Evolutionary conservation across 92 coral and sea anemone genomes (phyloP).

Genomic region (Pocillopora meandrina): DNA sequence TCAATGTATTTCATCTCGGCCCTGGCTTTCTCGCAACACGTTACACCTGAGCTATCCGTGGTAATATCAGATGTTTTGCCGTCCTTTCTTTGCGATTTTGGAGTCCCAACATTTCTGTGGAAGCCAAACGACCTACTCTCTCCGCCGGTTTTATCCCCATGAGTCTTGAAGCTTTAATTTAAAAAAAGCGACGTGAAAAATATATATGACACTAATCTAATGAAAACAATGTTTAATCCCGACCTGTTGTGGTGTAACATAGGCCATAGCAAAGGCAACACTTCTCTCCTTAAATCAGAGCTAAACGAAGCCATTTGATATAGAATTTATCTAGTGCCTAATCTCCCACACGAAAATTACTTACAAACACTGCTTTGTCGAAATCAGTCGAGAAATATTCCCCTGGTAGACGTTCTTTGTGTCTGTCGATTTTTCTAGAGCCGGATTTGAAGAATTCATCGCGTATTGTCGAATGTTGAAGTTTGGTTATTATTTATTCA

Average conservation of each 20-base stretch:
- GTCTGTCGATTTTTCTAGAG: not conserved
- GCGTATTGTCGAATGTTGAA: not conserved
- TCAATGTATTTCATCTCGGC: conserved; percentile 9
- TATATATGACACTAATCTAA: not conserved
- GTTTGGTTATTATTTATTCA: conserved; percentile 5
- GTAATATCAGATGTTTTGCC: conserved; percentile 9
- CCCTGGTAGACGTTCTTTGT: not conserved
- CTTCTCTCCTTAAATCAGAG: not conserved
- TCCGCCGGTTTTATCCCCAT: conserved; percentile 28
- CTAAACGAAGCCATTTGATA: not conserved
- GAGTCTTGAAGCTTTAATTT: conserved; percentile 35
- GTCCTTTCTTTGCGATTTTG: conserved; percentile 27
- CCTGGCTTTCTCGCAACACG: conserved; percentile 36
- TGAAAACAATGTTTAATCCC: not conserved
- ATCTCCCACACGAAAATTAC: not conserved
- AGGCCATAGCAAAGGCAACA: not conserved
- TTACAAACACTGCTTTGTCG: conserved; percentile 9
- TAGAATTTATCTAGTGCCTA: not conserved
- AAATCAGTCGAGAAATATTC: conserved; percentile 6
- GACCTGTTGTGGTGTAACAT: not conserved
- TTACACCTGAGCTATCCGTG: not conserved
- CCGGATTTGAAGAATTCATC: conserved; percentile 16
- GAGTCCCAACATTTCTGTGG: conserved; percentile 29
- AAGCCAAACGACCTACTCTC: conserved; percentile 33
- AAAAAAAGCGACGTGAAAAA: not conserved